Base-by-base conservation (phyloP, 2,113 vertebrate species). In the Eclectus roratus region DNA sequence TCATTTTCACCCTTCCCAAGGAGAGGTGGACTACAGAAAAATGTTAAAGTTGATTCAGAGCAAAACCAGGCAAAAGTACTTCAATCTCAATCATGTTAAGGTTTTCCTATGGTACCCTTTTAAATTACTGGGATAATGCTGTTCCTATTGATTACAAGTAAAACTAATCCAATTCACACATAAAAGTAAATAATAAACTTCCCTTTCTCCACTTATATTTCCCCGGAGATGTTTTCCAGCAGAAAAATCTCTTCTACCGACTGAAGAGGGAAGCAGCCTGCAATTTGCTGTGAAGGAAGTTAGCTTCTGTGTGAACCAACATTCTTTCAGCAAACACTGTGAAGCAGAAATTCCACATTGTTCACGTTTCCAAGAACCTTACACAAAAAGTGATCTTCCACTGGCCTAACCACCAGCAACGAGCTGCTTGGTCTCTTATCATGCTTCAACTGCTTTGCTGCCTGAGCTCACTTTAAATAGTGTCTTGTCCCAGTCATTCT, bases 281-380 rank as follows among this genome's bases (percentile, higher is more conserved):
- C 61, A 68, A 76, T 83, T 85, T 96, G 68, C 64, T 78, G 60
- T 86, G 80, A 93, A 88, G 85, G 93, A 98, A 97, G 92, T 95
- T 97, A 95, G 89, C 92, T 95, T 97, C 96, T 92, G 86, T 87
- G 86, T 97, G 97, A 96, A 96, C 82, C 86, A 95, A 94, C 72
- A 80, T 41, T 53, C 41, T 95, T 50, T 46, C 71, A 95, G 89
- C 86, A 91, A 96, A 95, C 77, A 82, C 61, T 29, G 19, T 8
- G n/a, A 92, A 89, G 87, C 52, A 93, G 92, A 94, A 96, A 93
- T 95, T 85, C 70, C 31, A 19, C 21, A 56, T 33, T 35, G 50
- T 44, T 88, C 55, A 31, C 11, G 7, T 52, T 88, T 69, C n/a
- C 43, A 83, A 96, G 96, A 97, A 78, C 47, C 29, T 83, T 50